Evolutionary conservation across 2,888 invertebrate genomes (phyloP).

Genomic region (Sphaerophoria rueppellii): DNA sequence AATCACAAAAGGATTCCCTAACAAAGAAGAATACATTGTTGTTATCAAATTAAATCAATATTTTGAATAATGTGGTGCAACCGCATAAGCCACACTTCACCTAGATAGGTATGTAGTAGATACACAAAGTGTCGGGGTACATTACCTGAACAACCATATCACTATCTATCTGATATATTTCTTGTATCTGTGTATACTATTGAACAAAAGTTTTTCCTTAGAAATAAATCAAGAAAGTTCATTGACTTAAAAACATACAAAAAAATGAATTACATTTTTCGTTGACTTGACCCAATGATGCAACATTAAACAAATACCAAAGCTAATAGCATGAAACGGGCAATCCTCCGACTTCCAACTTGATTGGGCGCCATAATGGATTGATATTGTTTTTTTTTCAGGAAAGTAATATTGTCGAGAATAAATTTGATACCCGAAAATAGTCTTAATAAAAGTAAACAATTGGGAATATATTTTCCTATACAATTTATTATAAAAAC

Average conservation of each 20-base stretch:
- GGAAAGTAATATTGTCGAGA: no score
- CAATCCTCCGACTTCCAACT: not conserved
- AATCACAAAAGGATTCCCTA: not conserved
- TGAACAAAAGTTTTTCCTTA: not conserved
- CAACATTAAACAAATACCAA: constrained; percentile 1
- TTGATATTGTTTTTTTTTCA: not conserved
- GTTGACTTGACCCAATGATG: not conserved
- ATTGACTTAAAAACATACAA: not conserved
- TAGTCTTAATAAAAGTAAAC: no score
- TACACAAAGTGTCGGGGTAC: no score
- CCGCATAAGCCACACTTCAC: not conserved
- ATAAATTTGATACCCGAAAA: no score
- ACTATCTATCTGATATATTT: no score
- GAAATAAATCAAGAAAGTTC: not conserved
- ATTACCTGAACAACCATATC: no score
- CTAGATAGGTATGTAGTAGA: not conserved
- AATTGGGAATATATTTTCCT: no score
- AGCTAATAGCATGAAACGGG: not conserved
- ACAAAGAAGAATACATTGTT: not conserved
- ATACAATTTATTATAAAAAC: no score
- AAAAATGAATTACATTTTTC: not conserved
- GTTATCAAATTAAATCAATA: not conserved
- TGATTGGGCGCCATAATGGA: constrained; percentile 18
- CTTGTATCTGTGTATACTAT: no score
- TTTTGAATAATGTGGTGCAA: not conserved